Evolutionary conservation across 2,888 invertebrate species (phyloP).

Genomic region (Callosobruchus maculatus): DNA sequence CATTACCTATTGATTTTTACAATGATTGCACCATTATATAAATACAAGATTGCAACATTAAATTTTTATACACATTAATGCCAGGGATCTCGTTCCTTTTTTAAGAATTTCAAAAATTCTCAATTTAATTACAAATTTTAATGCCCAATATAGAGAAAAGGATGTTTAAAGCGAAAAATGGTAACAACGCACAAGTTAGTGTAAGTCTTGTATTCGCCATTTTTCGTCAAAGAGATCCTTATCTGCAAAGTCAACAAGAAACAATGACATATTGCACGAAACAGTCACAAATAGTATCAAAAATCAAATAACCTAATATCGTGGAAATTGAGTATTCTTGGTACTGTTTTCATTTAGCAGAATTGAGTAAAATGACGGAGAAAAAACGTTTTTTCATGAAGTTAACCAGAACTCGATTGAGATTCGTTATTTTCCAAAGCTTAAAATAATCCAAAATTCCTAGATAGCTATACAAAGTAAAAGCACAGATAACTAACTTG

Average conservation of each 20-base stretch:
- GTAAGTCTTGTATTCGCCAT: neutral
- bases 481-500: too few species aligned
- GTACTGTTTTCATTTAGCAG: conserved; percentile 19
- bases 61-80: conserved; percentile 47
- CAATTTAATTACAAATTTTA: conserved; percentile 19
- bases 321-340: conserved; percentile 21
- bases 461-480: too few species aligned
- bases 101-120: conserved; percentile 26
- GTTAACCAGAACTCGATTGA: too few species aligned
- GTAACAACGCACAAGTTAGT: too few species aligned
- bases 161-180: neutral
- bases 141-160: conserved; percentile 6
- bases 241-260: conserved; percentile 11
- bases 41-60: conserved; percentile 47
- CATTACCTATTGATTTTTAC: conserved; percentile 40
- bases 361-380: neutral
- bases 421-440: too few species aligned
- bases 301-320: conserved; percentile 10
- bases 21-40: conserved; percentile 48
- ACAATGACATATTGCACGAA: conserved; percentile 27
- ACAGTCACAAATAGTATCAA: conserved; percentile 7
- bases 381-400: neutral
- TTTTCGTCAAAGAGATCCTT: neutral
- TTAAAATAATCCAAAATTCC: too few species aligned
- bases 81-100: conserved; percentile 50